phyloP scores from a whole-genome alignment of 2,113 vertebrate species.

The Alces alces region DNA sequence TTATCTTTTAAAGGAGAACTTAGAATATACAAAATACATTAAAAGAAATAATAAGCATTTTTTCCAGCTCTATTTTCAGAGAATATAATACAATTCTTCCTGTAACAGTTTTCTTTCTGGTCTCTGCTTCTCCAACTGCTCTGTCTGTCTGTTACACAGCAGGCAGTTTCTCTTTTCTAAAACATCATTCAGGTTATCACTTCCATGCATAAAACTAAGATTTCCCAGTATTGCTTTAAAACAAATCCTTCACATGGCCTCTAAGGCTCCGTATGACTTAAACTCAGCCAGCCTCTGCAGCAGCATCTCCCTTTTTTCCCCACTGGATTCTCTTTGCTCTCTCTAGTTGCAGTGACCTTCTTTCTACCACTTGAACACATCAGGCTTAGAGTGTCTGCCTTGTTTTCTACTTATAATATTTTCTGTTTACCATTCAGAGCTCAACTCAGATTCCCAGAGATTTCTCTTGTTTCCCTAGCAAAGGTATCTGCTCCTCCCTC shows the following conservation, averaged over 20 bases:
- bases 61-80: neutral
- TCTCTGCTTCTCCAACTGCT: neutral
- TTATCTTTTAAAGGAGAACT: neutral
- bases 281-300: neutral
- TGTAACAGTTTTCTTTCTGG: neutral
- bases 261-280: neutral
- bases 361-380: neutral
- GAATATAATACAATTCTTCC: neutral
- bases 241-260: neutral
- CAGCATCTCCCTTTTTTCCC: neutral
- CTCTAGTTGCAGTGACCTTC: neutral
- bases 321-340: neutral
- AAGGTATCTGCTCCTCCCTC: neutral
- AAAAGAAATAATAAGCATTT: neutral
- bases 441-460: neutral
- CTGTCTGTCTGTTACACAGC: neutral
- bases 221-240: neutral
- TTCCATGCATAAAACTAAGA: neutral
- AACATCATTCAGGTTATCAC: neutral
- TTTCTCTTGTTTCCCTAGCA: neutral
- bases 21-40: neutral
- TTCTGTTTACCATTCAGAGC: neutral
- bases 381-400: neutral
- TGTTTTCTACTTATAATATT: neutral
- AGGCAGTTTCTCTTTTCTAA: neutral